Base-by-base conservation (phyloP, 2,113 vertebrate species). In the Conger conger region DNA sequence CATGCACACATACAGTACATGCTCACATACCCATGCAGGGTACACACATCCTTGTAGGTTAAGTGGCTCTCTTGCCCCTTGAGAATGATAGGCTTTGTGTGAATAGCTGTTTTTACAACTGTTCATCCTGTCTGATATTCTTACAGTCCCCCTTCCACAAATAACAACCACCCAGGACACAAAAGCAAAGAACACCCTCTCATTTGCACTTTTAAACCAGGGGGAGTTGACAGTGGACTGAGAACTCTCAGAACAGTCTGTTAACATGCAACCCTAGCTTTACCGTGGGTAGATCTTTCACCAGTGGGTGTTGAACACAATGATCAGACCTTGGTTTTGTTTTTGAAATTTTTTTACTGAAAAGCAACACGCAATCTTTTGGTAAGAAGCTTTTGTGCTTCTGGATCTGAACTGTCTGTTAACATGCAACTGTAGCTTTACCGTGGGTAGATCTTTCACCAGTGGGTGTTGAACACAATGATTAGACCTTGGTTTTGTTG, bases 221-320 rank as follows among this genome's bases (percentile, higher is more conserved):
- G 16, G 79, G 16, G 35, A 85, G 80, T 84, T 89, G 88, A 88
- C 88, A 91, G 87, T 30, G 50, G 60, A 78, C 84, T 93, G 90
- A 83, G 86, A 89, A 90, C 87, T 87, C 88, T 91, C 91, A 90
- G 83, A 88, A 90, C 82, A 85, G 80, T 81, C 57, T 35, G 57
- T 50, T 42, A 53, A 35, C 40, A 60, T 42, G 1, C 11, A 33
- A 8, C 40, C 27, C n/a, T 73, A 13, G 37, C 68, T 76, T 73
- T 80, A 85, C 68, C 35, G 45, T 63, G 36, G 18, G 57, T 63
- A 63, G 63, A 35, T 16, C 38, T 50, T 27, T 50, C 60, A 20
- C 36, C 42, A n/a, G 11, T 3, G 23, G 17, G 40, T 18, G 50
- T 18, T 54, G 76, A 37, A 9, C 1, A 17, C 36, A 36, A 35